Percentiles rank a stretch among this genome's conserved stretches.
Conservation (phyloP, 2,797 vertebrate genomes). For the Lycodopsis pacificus region DNA sequence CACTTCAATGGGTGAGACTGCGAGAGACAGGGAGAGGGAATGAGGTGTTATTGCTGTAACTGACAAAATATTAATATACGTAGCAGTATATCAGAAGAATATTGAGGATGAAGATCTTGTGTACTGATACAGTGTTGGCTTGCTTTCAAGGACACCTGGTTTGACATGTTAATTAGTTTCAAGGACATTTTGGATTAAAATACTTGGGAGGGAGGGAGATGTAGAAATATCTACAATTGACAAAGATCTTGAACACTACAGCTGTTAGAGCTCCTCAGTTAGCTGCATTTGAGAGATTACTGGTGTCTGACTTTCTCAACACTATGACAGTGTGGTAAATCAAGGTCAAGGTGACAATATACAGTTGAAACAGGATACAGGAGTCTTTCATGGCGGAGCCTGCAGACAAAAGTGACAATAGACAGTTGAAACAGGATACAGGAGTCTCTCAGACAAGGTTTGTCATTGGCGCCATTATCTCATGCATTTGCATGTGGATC, state of each 20-base stretch:
- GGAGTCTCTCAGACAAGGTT: not conserved
- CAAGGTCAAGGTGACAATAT: not conserved
- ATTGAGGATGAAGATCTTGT: not conserved
- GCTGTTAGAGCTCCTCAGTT: not conserved
- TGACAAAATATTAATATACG: not conserved
- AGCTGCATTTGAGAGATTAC: not conserved
- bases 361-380: not conserved
- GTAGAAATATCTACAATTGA: not conserved
- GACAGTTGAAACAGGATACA: not conserved
- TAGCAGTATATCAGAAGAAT: not conserved
- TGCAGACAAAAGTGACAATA: not conserved
- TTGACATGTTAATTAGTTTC: no score
- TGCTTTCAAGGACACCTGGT: not conserved
- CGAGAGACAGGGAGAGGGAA: slow-evolving; percentile 11
- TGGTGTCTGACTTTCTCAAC: no score
- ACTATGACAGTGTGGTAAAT: not conserved
- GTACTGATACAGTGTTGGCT: not conserved
- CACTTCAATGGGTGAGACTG: slow-evolving; percentile 59
- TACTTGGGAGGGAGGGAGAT: not conserved
- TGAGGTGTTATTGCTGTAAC: not conserved
- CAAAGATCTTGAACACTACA: not conserved
- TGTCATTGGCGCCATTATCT: fast-evolving
- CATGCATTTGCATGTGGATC: fast-evolving
- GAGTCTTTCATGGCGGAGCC: not conserved
- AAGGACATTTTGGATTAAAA: no score